Base-by-base conservation (phyloP, 2,888 invertebrate genomes). In the Halocaridina rubra region DNA sequence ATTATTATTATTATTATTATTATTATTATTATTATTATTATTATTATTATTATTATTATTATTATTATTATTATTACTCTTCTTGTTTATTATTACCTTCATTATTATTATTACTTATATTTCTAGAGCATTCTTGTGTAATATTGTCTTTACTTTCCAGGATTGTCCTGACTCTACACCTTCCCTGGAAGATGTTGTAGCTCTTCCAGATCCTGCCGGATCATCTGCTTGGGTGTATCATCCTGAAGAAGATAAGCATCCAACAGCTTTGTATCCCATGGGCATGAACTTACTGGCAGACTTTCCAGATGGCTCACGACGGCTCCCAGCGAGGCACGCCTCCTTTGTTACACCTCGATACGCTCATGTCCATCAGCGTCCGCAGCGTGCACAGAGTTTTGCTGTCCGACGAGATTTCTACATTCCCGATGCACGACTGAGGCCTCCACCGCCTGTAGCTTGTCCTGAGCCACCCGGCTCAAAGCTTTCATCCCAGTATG, bases 351-450 rank as follows among this genome's bases (percentile, higher is more conserved):
- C 74, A 2, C 71, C 88, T 27, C 77, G 88, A 4, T 88, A 81
- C 27, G 88, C 88, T n/a, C 76, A 78, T 3, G 84, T 88, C 16
- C 84, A 80, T 27, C 88, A 86, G 39, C 74, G 86, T 32, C 88
- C 88, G n/a, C 85, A 88, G 30, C 72, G 86, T 19, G 85, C 86
- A 10, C 86, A 84, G 30, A 86, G 86, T 33, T 86, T 88, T 59
- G 88, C 77, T 4, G 64, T 59, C 27, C 57, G 82, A 24, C 67
- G 88, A 39, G 86, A 86, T 29, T 13, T 72, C n/a, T 46, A 39
- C 22, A 61, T 77, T 27, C 19, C 72, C 1, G 82, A 78, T 10
- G 67, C 59, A 10, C 74, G 57, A 24, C 39, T 46, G 8, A 46
- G 57, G 10, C 64, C 74, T 10, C 74, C 82, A 1, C 53, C 30